Conservation (phyloP, 2,797 vertebrate species). For the Hyperoplus lanceolatus region DNA sequence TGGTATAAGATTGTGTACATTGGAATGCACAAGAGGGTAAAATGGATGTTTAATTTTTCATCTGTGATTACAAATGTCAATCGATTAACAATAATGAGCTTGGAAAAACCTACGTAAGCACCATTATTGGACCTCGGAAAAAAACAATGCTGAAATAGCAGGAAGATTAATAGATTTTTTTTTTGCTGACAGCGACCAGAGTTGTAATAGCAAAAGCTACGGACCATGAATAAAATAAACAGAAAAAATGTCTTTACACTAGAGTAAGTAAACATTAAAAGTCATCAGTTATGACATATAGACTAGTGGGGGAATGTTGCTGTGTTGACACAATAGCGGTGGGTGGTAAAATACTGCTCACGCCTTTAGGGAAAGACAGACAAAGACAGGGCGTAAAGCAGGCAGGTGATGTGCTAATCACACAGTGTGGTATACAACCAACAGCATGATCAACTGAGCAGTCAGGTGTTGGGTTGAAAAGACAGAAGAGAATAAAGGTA, state of each 20-base stretch:
- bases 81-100: slow-evolving; percentile 68
- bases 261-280: slow-evolving; percentile 72
- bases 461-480: slow-evolving; percentile 26
- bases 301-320: slow-evolving; percentile 61
- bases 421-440: slow-evolving; percentile 16
- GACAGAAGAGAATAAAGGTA: slow-evolving; percentile 16
- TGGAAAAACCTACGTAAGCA: slow-evolving; percentile 60
- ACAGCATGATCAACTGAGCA: slow-evolving; percentile 19
- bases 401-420: neutral
- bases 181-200: slow-evolving; percentile 75
- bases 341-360: slow-evolving; percentile 46
- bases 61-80: slow-evolving; percentile 51
- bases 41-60: slow-evolving; percentile 52
- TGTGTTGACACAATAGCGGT: slow-evolving; percentile 46
- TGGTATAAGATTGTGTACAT: slow-evolving; percentile 5
- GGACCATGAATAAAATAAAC: slow-evolving; percentile 70
- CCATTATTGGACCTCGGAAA: slow-evolving; percentile 47
- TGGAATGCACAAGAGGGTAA: slow-evolving; percentile 25
- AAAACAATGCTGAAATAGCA: slow-evolving; percentile 75
- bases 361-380: slow-evolving; percentile 15
- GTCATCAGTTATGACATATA: slow-evolving; percentile 58
- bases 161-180: slow-evolving; percentile 68
- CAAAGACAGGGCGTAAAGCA: neutral
- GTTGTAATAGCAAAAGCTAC: slow-evolving; percentile 67
- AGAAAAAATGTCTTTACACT: slow-evolving; percentile 67